Evolutionary conservation across 2,888 invertebrate genomes (phyloP), one percentile per base, ranked within the genome.

Genomic region (Eupithecia insigniata): DNA sequence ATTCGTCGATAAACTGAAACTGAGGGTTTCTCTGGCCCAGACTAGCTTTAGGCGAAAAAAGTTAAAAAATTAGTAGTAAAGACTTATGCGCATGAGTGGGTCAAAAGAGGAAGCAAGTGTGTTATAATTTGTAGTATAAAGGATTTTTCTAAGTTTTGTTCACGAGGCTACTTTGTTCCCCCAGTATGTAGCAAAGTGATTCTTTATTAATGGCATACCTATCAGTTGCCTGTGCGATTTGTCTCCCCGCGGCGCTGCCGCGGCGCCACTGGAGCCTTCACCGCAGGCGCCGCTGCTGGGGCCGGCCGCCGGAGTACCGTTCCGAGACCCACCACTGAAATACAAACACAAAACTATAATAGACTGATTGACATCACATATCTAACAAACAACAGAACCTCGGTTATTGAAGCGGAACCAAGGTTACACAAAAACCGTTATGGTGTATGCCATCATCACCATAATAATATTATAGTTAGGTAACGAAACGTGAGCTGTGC

Each of bases 171-270:
- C n/a, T 8, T 7, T 46, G 18, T 46, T 43, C 3, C 39, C 39
- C 16, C 39, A 39, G 39, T 39, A 39, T 4, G 39, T 16, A 39
- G 39, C 16, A 6, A 18, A 46, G 46, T 46, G n/a, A 8, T n/a
- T 7, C 8, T 39, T 46, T n/a, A 46, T n/a, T n/a, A n/a, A n/a
- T n/a, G 46, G 1, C 46, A 51, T 73, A 79, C 79, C 79, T 69
- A 79, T 79, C 14, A 79, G 78, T 58, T 79, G 79, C 12, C 79
- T 65, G 61, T 78, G 83, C 64, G 78, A 79, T 32, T 78, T 76
- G 39, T 80, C 80, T 0, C 78, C 80, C n/a, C 95, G 95, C 72
- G 96, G 95, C 66, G 78, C 74, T 28, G 82, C 77, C 65, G 78
- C 73, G 30, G 82, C 77, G 58, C 84, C 81, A 71, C 81, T 78